Conservation (phyloP, 2,113 vertebrate species). For the Alethe castanea region DNA sequence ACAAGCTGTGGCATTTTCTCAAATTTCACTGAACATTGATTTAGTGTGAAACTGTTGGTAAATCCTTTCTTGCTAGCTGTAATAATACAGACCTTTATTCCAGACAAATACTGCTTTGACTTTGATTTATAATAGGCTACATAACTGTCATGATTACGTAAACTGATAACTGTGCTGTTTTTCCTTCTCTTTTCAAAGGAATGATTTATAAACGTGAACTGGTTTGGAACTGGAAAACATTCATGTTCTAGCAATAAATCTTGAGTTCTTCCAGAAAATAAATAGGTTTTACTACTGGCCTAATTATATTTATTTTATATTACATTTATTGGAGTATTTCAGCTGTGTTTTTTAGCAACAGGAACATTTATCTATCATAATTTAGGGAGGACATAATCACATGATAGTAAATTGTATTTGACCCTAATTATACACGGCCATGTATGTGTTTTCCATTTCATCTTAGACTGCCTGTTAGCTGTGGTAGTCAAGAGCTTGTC, state of each 20-base stretch:
- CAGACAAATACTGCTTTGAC: conserved; percentile 11
- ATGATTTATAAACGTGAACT: conserved; percentile 20
- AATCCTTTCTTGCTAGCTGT: conserved; percentile 49
- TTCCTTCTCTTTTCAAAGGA: conserved; percentile 37
- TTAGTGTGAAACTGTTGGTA: conserved; percentile 59
- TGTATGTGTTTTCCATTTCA: not conserved
- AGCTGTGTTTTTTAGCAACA: not conserved
- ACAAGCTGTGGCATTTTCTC: conserved; percentile 81
- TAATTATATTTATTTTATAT: not conserved
- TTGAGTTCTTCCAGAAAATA: not conserved
- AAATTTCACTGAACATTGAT: conserved; percentile 67
- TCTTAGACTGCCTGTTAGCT: not conserved
- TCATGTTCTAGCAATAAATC: conserved; percentile 26
- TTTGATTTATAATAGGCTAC: conserved; percentile 12
- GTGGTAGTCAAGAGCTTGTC: not conserved
- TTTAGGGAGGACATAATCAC: not conserved
- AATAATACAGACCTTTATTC: conserved; percentile 52
- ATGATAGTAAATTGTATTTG: conserved; percentile 6
- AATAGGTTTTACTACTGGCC: not conserved
- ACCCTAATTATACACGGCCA: not conserved
- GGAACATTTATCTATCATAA: not conserved
- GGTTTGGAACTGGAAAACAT: conserved; percentile 38
- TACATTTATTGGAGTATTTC: not conserved
- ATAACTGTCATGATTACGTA: conserved; percentile 25
- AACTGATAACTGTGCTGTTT: conserved; percentile 40